Base-by-base conservation (phyloP, 2,113 vertebrate genomes). In the Ptyas mucosa region DNA sequence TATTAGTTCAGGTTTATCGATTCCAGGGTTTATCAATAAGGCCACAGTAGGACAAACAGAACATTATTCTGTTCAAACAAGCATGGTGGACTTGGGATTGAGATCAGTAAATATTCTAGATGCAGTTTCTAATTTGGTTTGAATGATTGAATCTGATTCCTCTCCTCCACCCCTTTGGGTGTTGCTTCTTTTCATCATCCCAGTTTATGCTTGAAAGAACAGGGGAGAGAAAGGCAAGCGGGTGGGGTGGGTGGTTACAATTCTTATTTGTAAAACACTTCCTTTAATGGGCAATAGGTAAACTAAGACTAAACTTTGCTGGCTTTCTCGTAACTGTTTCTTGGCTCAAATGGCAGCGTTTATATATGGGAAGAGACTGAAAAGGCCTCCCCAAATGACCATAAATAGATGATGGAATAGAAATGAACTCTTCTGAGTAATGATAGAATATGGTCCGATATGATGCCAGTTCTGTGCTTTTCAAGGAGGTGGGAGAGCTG, bases 131-230 rank as follows among this genome's bases (percentile, higher is more conserved):
- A n/a, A 92, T 18, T 39, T 64, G 29, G 7, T 88, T 88, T 39
- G 55, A 87, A 21, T 8, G 11, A 2, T 53, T 49, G 51, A 24
- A 69, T 15, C 49, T 49, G 0, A 8, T 96, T 26, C 12, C 15
- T 69, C 6, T 0, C 8, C 34, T 26, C 26, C 4, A 15, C 12
- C 1, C 18, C 29, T 20, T 64, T 21, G n/a, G 8, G 46, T 18
- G 26, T 29, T 55, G 51, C 75, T 92, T 89, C 87, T 58, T 88
- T 94, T 89, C 75, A 52, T 93, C 94, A 29, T 57, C 87, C 92
- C 64, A 94, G 95, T 93, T 58, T 90, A 91, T 87, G 90, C 52
- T 92, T 88, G 49, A n/a, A 96, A 39, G 55, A 85, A 89, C 29
- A 92, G 20, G 26, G 20, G 81, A 8, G 7, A 5, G 0, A 18